Evolutionary conservation across 2,888 invertebrate genomes (phyloP).

Genomic region (Eilema griseolum): DNA sequence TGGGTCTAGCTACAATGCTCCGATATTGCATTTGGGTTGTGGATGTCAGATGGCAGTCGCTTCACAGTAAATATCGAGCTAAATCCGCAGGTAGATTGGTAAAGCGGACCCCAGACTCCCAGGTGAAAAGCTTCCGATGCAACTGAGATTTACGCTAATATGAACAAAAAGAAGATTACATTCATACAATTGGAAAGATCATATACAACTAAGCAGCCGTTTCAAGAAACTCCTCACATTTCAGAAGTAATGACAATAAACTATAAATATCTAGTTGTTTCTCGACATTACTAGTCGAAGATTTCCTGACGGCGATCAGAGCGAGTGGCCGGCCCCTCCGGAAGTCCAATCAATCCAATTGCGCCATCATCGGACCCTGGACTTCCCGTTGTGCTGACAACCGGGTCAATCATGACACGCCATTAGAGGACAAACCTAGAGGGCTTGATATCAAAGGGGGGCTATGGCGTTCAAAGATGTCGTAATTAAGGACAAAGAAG

Average conservation of each 20-base stretch:
- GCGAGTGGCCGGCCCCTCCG: constrained; percentile 50
- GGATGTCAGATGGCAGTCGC: too few relatives aligned
- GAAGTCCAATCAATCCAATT: constrained; percentile 67
- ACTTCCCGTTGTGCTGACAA: constrained; percentile 51
- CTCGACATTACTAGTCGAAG: constrained; percentile 41
- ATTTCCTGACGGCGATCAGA: constrained; percentile 30
- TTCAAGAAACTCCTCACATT: too few relatives aligned
- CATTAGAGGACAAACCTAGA: constrained; percentile 3
- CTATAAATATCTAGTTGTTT: constrained; percentile 22
- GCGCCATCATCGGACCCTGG: constrained; percentile 51
- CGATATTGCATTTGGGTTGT: too few relatives aligned
- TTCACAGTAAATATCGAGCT: too few relatives aligned
- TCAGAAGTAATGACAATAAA: not conserved
- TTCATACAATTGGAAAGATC: too few relatives aligned
- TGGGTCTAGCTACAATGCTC: too few relatives aligned
- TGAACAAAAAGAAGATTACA: too few relatives aligned
- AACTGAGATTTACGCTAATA: too few relatives aligned
- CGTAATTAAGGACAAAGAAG: not conserved
- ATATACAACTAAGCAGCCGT: too few relatives aligned
- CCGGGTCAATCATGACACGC: constrained; percentile 50
- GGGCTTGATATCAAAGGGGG: constrained; percentile 7
- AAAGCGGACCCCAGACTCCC: too few relatives aligned
- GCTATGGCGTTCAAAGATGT: not conserved
- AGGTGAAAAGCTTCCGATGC: too few relatives aligned
- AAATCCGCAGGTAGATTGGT: too few relatives aligned